A percentile compares a stretch with the other conserved stretches of the same genome.
Evolutionary conservation across 2,797 vertebrate species (phyloP).

Genomic region (Phoeniculus purpureus): DNA sequence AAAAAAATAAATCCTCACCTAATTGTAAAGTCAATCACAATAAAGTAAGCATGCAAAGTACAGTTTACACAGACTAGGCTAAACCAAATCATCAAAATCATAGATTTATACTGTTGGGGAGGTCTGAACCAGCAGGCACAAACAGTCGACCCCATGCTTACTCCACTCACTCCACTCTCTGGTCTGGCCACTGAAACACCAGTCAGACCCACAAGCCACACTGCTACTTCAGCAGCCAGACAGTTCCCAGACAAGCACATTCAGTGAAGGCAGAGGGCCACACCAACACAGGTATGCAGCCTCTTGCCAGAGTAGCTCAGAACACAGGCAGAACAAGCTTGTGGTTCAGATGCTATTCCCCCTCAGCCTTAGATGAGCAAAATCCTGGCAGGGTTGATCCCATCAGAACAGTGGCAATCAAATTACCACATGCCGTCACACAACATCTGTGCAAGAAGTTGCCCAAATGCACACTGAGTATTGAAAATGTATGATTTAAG

Average conservation of each 20-base stretch:
- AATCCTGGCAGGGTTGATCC: background rate
- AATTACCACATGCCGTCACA: background rate
- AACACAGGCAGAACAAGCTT: background rate
- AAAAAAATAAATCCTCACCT: background rate
- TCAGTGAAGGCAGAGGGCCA: background rate
- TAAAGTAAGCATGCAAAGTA: background rate
- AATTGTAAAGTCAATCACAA: background rate
- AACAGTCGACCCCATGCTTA: background rate
- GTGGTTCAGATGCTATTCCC: background rate
- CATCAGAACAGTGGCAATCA: background rate
- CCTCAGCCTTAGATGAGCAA: background rate
- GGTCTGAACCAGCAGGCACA: background rate
- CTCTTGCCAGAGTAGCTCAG: background rate
- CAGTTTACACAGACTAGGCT: background rate
- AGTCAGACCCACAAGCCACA: background rate
- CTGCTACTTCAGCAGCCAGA: background rate
- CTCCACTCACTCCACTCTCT: background rate
- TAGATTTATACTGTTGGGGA: background rate
- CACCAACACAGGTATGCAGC: conserved; percentile 9
- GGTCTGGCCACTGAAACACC: background rate
- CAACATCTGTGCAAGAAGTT: background rate
- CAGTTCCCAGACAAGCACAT: background rate
- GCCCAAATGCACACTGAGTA: background rate
- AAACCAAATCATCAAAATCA: background rate
- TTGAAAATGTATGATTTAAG: fast-evolving